These are phyloP conservation scores for Volucella zonaria DNA, from an alignment of 2,888 invertebrate species.

Conservation along the genomic window DNA sequence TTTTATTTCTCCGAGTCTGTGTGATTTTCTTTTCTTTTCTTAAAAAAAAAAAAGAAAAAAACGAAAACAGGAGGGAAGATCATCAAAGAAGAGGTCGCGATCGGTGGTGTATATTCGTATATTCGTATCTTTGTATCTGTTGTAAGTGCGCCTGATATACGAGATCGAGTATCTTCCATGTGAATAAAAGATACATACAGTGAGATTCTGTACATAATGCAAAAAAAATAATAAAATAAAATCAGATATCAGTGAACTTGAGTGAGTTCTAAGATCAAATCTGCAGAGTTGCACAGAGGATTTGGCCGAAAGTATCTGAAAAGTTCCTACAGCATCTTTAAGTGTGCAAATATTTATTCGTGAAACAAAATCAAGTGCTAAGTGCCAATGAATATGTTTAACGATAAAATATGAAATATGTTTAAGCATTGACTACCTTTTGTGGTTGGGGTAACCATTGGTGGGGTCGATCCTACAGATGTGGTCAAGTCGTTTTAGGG, in stretches of 20 bases:
- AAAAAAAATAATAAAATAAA: background rate
- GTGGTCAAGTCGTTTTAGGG: constrained; percentile 69
- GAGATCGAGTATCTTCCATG: constrained; percentile 16
- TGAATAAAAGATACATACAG: constrained; percentile 19
- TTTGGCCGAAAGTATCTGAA: background rate
- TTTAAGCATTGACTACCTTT: constrained; percentile 44
- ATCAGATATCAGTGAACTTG: background rate
- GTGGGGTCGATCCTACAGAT: constrained; percentile 44
- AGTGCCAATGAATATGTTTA: constrained; percentile 57
- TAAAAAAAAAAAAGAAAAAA: constrained; percentile 2
- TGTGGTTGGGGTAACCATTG: constrained; percentile 41
- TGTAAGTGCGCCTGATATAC: constrained; percentile 5
- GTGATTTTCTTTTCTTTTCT: constrained; percentile 48
- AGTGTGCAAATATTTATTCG: constrained; percentile 6
- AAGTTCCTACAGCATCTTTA: constrained; percentile 1
- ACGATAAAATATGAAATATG: constrained; percentile 44
- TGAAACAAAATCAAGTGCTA: constrained; percentile 21
- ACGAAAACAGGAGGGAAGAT: constrained; percentile 42
- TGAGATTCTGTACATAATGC: background rate
- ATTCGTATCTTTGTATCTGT: constrained; percentile 39
- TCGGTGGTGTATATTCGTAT: background rate
- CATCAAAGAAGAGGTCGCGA: constrained; percentile 38
- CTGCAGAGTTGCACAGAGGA: background rate
- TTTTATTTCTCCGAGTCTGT: constrained; percentile 50
- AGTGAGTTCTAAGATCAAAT: background rate